Base-by-base conservation (phyloP, 2,113 vertebrate species). In the Puffinus mauretanicus region DNA sequence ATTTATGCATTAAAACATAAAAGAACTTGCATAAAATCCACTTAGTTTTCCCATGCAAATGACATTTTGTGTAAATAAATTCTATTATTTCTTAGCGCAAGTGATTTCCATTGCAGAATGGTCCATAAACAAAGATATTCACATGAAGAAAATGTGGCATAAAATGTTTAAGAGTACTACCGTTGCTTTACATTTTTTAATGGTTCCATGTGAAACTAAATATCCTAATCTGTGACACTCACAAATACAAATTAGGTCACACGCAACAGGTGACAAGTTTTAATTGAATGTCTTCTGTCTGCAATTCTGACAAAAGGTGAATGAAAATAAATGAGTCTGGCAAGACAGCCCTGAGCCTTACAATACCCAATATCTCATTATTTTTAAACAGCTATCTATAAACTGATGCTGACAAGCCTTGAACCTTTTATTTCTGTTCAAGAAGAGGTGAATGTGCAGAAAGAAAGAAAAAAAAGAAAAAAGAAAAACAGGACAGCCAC, bases 361-460 rank as follows among this genome's bases (percentile, higher is more conserved):
- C 98, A 98, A 98, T 98, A 98, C 97, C 97, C 98, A 98, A 98
- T 98, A 98, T 97, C 98, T 98, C 98, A 98, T 98, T 98, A 98
- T 98, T 98, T 98, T 98, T 98, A 98, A 98, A 98, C 98, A 98
- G 98, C 98, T 98, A 98, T 98, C 98, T 98, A 98, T 98, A 98
- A 98, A 98, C 98, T 97, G 97, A 98, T 98, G 97, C 97, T 98
- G 98, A 98, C 98, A 98, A 98, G 98, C 86, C 97, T 97, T 98
- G 98, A 98, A 98, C 98, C 97, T 98, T 98, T 98, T 98, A 98
- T 98, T 98, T 98, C 97, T 98, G 97, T 95, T 97, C 96, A 98
- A 96, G 96, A 98, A 94, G 95, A 96, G 95, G 97, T 93, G 79
- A 97, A 96, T 97, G 95, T 87, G 83, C 80, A 94, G 73, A 80